A percentile compares a stretch with the other conserved stretches of the same genome.
These are phyloP conservation scores for Tachypleus tridentatus DNA, from an alignment of 1,140 invertebrate species.

Conservation along the genomic window DNA sequence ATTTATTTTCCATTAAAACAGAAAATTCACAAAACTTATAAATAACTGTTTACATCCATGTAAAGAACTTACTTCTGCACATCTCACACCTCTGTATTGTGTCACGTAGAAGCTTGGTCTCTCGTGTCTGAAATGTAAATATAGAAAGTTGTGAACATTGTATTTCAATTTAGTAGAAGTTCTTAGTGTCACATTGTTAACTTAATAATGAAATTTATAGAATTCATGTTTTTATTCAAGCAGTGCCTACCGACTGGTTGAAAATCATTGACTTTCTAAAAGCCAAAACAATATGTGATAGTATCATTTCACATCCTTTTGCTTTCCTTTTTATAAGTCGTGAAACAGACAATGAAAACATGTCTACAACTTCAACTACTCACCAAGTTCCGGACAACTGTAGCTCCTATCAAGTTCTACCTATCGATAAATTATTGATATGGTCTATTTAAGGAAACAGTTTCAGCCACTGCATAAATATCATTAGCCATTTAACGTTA, in stretches of 20 bases:
- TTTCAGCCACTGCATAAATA: too few species aligned
- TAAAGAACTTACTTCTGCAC: slow-evolving; percentile 36
- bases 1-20: slow-evolving; percentile 15
- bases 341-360: too few species aligned
- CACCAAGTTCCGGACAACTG: too few species aligned
- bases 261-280: neutral
- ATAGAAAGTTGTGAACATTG: neutral
- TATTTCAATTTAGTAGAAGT: neutral
- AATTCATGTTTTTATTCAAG: neutral
- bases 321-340: too few species aligned
- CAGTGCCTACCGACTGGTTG: neutral
- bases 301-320: neutral
- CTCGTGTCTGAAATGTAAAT: slow-evolving; percentile 46
- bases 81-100: slow-evolving; percentile 64
- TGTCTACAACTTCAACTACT: too few species aligned
- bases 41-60: neutral
- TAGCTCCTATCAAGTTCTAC: too few species aligned
- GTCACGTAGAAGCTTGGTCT: slow-evolving; percentile 52
- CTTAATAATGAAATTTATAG: neutral
- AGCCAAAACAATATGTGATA: neutral
- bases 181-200: neutral
- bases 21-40: slow-evolving; percentile 1
- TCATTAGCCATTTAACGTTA: too few species aligned
- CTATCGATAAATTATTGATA: too few species aligned
- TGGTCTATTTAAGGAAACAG: too few species aligned